phyloP scores from a whole-genome alignment of 2,888 invertebrate genomes.

The Cantharis flavilabris region DNA sequence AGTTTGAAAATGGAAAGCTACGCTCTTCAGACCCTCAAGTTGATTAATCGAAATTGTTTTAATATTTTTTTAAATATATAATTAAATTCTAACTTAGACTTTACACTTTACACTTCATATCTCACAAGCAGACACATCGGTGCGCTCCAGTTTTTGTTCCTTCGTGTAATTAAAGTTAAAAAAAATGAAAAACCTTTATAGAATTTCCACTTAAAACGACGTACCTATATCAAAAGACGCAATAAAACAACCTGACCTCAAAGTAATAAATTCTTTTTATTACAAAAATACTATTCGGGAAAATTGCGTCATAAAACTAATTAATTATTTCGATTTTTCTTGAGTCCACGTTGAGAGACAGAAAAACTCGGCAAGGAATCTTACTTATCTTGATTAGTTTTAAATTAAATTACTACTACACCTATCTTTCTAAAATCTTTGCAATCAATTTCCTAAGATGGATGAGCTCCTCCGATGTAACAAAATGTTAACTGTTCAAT shows the following conservation, averaged over 20 bases:
- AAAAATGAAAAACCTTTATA: not conserved
- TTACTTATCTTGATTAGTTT: not conserved
- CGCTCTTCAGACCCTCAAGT: not conserved
- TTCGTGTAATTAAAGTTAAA: not conserved
- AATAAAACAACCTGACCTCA: not conserved
- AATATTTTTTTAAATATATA: not conserved
- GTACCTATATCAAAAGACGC: not conserved
- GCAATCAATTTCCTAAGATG: too few relatives aligned
- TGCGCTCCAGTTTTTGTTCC: not conserved
- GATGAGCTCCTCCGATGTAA: too few relatives aligned
- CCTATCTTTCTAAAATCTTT: too few relatives aligned
- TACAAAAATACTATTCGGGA: not conserved
- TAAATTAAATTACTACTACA: not conserved
- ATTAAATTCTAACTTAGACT: not conserved
- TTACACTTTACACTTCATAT: not conserved
- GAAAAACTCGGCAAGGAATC: not conserved
- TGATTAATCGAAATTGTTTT: not conserved
- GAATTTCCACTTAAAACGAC: not conserved
- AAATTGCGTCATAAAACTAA: not conserved
- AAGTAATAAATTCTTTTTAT: not conserved
- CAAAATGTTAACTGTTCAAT: not conserved
- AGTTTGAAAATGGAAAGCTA: not conserved
- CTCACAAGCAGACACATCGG: not conserved
- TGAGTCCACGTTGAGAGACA: not conserved
- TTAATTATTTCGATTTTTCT: not conserved